Percentiles rank a stretch among this genome's conserved stretches.
Evolutionary conservation across 2,888 invertebrate species (phyloP).

Genomic region (Caenorhabditis sp.): DNA sequence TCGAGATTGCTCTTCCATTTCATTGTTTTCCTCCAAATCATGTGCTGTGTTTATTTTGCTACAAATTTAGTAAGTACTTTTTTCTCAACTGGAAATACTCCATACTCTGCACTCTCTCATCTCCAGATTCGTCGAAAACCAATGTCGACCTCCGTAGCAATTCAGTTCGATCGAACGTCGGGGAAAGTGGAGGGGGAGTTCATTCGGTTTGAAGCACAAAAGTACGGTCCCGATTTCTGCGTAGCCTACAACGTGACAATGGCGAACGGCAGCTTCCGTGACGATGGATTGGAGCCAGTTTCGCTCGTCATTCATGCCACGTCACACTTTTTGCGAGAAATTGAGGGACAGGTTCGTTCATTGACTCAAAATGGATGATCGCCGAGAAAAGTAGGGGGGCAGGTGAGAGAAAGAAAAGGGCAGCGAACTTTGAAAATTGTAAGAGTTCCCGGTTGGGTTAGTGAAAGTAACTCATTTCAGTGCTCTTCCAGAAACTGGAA

Average conservation of each 20-base stretch:
- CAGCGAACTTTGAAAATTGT: not conserved
- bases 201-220: conserved; percentile 35
- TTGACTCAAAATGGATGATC: too few species aligned
- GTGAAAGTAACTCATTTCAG: conserved; percentile 34
- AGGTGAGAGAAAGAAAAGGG: too few species aligned
- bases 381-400: too few species aligned
- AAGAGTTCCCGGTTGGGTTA: not conserved
- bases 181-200: conserved; percentile 18
- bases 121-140: conserved; percentile 16
- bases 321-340: conserved; percentile 55
- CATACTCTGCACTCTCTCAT: not conserved
- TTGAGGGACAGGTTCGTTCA: conserved; percentile 60
- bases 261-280: conserved; percentile 48
- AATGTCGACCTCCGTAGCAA: not conserved
- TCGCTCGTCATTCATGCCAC: conserved; percentile 62
- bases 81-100: not conserved
- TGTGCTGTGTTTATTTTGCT: conserved; percentile 42
- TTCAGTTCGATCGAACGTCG: not conserved
- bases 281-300: conserved; percentile 64
- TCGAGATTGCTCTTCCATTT: conserved; percentile 33
- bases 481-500: conserved; percentile 62
- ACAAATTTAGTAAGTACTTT: conserved; percentile 14
- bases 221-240: conserved; percentile 52
- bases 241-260: conserved; percentile 63
- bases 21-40: conserved; percentile 28